Conservation (phyloP, 2,888 invertebrate species). For the Criorhina ranunculi region DNA sequence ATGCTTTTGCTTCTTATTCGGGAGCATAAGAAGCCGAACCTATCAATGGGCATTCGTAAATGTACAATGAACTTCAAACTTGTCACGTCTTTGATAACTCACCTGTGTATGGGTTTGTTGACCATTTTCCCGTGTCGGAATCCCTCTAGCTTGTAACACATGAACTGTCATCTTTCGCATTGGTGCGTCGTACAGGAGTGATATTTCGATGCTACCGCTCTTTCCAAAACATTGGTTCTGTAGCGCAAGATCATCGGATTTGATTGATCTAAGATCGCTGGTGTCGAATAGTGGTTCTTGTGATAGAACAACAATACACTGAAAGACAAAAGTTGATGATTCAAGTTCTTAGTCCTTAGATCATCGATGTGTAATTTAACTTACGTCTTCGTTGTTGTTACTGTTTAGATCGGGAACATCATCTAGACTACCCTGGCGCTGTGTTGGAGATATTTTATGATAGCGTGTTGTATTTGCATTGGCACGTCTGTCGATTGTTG, state of each 20-base stretch:
- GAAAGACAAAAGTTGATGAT: conserved; percentile 38
- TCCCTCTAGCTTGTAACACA: conserved; percentile 93
- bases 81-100: conserved; percentile 38
- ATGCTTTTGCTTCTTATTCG: conserved; percentile 96
- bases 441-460: conserved; percentile 79
- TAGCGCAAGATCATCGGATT: conserved; percentile 84
- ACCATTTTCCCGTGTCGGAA: conserved; percentile 89
- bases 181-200: conserved; percentile 94
- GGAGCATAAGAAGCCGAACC: conserved; percentile 94
- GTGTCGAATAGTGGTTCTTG: conserved; percentile 85
- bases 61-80: not conserved
- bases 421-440: conserved; percentile 82
- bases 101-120: conserved; percentile 90
- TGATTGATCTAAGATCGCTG: conserved; percentile 83
- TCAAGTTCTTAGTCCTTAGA: not conserved
- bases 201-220: conserved; percentile 93
- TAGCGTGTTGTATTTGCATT: conserved; percentile 79
- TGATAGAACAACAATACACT: conserved; percentile 86
- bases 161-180: conserved; percentile 97
- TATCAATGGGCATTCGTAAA: conserved; percentile 82
- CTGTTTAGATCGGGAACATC: conserved; percentile 86
- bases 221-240: conserved; percentile 84
- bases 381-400: conserved; percentile 90
- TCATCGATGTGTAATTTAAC: conserved; percentile 77
- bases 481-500: conserved; percentile 76